These are phyloP conservation scores for Leptinotarsa texana DNA, from an alignment of 1,140 invertebrate genomes.

Conservation along the genomic window DNA sequence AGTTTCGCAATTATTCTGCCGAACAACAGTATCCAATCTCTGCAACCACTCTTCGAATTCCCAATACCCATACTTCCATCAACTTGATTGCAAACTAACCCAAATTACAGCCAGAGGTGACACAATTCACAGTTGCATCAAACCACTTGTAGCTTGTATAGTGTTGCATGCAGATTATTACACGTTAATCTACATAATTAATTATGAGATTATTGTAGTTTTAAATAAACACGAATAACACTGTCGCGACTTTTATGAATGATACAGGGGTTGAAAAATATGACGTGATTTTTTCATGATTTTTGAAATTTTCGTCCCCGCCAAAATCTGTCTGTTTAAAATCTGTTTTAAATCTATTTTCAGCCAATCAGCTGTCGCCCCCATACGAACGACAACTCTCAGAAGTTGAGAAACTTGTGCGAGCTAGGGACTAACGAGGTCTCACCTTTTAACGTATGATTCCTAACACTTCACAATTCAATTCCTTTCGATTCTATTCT, in stretches of 20 bases:
- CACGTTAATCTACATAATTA: neutral
- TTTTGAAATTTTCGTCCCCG: too few species aligned
- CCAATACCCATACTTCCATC: conserved; percentile 1
- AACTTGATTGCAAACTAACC: neutral
- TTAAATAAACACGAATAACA: neutral
- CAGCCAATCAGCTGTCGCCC: too few species aligned
- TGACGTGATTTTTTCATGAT: too few species aligned
- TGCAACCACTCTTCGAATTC: neutral
- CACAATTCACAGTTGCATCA: neutral
- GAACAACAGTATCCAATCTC: neutral
- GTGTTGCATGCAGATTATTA: conserved; percentile 5
- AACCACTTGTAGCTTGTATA: conserved; percentile 5
- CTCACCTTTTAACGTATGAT: too few species aligned
- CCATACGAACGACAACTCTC: too few species aligned
- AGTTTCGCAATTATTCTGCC: neutral
- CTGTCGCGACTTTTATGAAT: neutral
- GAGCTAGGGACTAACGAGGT: too few species aligned
- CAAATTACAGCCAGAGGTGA: neutral
- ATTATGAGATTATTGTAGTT: neutral
- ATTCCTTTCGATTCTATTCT: too few species aligned
- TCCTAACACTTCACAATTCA: too few species aligned
- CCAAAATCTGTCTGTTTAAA: too few species aligned
- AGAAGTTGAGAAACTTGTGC: too few species aligned
- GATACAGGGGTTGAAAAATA: too few species aligned
- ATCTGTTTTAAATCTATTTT: too few species aligned